Evolutionary conservation across 2,797 vertebrate species (phyloP), one percentile per base, ranked within the genome.

Genomic region (Chaenodraco wilsoni): DNA sequence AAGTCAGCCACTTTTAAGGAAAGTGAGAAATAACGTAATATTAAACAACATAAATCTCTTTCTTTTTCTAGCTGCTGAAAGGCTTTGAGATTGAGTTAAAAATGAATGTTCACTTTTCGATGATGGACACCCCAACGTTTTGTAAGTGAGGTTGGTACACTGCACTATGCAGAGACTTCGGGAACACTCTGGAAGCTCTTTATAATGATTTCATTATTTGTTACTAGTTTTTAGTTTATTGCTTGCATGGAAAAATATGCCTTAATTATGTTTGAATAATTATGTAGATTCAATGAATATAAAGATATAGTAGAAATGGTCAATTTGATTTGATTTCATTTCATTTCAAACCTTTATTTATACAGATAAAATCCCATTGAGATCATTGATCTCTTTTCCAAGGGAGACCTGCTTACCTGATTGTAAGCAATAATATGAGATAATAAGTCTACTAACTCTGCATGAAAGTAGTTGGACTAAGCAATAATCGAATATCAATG

Each of bases 91-190:
- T 99, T 1, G 97, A 99, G 90, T 95, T 96, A 44, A 97, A 93
- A 91, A 99, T 99, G 97, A 96, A 95, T 27, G 93, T 99, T 69
- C 95, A 94, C 81, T 99, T 99, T 91, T 91, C 96, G 69, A 97
- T 96, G 49, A 92, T 97, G 96, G 96, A 98, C 76, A 91, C 96
- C 1, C 94, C 94, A 0, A 94, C 95, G 0, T 88, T 97, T 11
- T 98, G 97, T 91, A 96, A 96, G 90, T 97, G 94, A 97, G 44
- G 59, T 50, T 16, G 52, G 59, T 33, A 37, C 65, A 17, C 7
- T 62, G 3, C 64, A 41, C 19, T 41, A 51, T 61, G 51, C 41
- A 46, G 17, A 15, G 37, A 59, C 51, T 65, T 48, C 50, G 16
- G 16, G 61, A 31, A 56, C 52, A 33, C 5, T 31, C 46, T 40